Evolutionary conservation across 2,797 vertebrate species (phyloP), one percentile per base, ranked within the genome.

Genomic region (Mormyrops attenuatus): DNA sequence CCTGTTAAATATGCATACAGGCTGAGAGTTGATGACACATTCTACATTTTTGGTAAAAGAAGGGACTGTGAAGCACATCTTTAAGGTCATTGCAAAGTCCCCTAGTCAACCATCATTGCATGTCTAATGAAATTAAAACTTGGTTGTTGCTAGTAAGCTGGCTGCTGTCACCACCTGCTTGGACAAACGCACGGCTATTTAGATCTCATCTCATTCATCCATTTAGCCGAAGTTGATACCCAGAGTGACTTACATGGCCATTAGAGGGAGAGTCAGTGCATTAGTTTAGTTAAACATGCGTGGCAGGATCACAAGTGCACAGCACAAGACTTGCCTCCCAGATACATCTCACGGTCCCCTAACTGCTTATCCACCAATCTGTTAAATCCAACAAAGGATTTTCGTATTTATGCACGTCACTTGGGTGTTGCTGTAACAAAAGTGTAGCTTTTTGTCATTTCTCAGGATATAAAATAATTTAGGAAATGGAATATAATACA

Each of bases 1-100:
- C 47, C 50, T 86, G 85, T 30, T 86, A 86, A 86, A 86, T 52
- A 52, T 86, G 22, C 85, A 86, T 86, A 86, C 47, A 3, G 77
- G 20, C 77, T 82, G 22, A 49, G n/a, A 53, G 13, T 55, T 86
- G 49, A 86, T 86, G 26, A 30, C 26, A 30, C 26, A 52, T 86
- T 52, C 44, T 86, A 26, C 52, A 20, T 86, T 26, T 30, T 34
- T 49, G 47, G 49, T 49, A n/a, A 30, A 85, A 85, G 82, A 22
- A 15, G 30, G 30, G 30, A 20, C 20, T 47, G 20, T 82, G 7
- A 15, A 49, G 50, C 49, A 53, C 30, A 30, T 52, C 47, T 53
- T 55, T 30, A 52, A 86, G 85, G 52, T 52, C 15, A 30, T 26
- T 86, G 49, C 22, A 34, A 86, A 30, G 85, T 55, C 52, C 11